Percentiles rank a stretch among this genome's conserved stretches.
Evolutionary conservation across 1,140 invertebrate genomes (phyloP).

Genomic region (Ostrea edulis): DNA sequence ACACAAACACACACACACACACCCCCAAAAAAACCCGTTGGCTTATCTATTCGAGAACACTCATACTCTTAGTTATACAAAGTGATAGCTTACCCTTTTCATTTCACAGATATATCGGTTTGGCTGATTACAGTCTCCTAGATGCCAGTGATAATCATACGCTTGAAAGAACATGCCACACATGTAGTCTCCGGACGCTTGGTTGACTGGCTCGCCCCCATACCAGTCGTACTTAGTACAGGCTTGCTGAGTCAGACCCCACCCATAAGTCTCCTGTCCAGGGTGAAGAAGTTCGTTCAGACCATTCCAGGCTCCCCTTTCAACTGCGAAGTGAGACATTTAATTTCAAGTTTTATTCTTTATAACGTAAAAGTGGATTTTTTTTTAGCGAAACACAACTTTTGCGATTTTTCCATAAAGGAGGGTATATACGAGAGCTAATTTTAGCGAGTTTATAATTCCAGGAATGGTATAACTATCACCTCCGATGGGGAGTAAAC

Average conservation of each 20-base stretch:
- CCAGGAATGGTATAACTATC: too few relatives aligned
- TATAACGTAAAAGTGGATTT: too few relatives aligned
- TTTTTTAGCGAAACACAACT: too few relatives aligned
- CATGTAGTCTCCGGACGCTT: not conserved
- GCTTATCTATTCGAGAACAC: too few relatives aligned
- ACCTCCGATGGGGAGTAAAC: too few relatives aligned
- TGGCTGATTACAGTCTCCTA: not conserved
- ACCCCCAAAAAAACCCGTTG: too few relatives aligned
- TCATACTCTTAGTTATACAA: too few relatives aligned
- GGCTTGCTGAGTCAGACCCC: not conserved
- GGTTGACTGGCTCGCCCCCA: not conserved
- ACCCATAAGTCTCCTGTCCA: not conserved
- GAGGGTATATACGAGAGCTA: too few relatives aligned
- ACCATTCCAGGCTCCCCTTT: not conserved
- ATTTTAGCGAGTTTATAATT: too few relatives aligned
- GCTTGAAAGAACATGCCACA: constrained; percentile 23
- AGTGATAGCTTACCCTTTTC: not conserved
- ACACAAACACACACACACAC: too few relatives aligned
- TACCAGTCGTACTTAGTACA: constrained; percentile 5
- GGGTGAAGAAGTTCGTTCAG: constrained; percentile 15
- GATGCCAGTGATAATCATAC: not conserved
- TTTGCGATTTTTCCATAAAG: too few relatives aligned
- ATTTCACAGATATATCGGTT: constrained; percentile 34
- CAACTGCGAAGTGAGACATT: not conserved
- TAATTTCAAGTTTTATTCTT: too few relatives aligned